phyloP scores from a whole-genome alignment of 2,113 vertebrate genomes.

The Progne subis region DNA sequence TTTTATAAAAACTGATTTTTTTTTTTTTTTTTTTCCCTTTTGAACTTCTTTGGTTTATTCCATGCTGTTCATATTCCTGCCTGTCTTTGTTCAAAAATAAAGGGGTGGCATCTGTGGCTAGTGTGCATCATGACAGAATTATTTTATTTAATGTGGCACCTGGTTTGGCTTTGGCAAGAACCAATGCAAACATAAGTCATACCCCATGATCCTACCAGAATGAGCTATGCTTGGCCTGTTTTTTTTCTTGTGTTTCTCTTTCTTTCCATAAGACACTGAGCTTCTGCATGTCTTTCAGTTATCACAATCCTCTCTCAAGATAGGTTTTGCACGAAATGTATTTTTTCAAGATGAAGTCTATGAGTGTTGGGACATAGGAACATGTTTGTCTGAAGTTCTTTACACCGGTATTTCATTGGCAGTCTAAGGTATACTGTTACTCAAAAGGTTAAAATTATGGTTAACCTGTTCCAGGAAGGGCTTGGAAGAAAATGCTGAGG shows the following conservation, averaged over 20 bases:
- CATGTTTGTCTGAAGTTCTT: neutral
- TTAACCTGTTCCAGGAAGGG: neutral
- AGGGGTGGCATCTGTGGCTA: conserved; percentile 44
- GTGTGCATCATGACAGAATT: neutral
- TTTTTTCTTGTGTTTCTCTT: neutral
- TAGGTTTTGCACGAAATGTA: neutral
- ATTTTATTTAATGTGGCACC: conserved; percentile 29
- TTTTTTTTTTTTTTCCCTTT: neutral
- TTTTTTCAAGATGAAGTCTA: neutral
- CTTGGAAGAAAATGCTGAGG: neutral
- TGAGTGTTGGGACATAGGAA: neutral
- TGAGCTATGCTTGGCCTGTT: conserved; percentile 27
- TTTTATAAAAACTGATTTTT: conserved; percentile 42
- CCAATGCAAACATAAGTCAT: neutral
- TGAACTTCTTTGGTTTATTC: conserved; percentile 51
- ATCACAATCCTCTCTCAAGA: neutral
- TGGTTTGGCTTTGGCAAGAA: conserved; percentile 53
- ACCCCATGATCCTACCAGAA: neutral
- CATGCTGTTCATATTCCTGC: neutral
- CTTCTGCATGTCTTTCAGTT: conserved; percentile 15
- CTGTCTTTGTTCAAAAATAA: neutral
- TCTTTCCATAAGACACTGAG: neutral
- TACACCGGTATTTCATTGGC: neutral
- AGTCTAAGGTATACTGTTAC: neutral
- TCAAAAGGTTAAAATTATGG: neutral